These are phyloP conservation scores for Argyrosomus japonicus DNA, from an alignment of 2,113 vertebrate genomes.

Conservation along the genomic window DNA sequence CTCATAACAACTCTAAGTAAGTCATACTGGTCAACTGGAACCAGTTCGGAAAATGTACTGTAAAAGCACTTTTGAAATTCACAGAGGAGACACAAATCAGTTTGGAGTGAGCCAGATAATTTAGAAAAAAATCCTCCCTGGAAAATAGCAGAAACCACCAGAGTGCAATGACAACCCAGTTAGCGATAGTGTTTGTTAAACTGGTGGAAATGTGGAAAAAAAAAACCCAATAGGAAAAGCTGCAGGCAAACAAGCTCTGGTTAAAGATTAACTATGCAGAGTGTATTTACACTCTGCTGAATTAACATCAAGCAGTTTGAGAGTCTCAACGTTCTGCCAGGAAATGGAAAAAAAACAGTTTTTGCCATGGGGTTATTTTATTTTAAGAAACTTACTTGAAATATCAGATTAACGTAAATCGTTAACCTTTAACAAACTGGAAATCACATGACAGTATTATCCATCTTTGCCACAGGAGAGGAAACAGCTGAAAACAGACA, in stretches of 20 bases:
- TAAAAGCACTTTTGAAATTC: neutral
- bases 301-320: neutral
- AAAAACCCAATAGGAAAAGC: neutral
- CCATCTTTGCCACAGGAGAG: neutral
- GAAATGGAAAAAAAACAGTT: neutral
- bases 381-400: neutral
- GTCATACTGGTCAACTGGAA: slow-evolving; percentile 18
- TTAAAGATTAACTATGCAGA: slow-evolving; percentile 6
- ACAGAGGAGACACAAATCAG: slow-evolving; percentile 8
- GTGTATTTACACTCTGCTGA: neutral
- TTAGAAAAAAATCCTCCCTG: slow-evolving; percentile 18
- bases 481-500: neutral
- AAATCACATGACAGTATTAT: neutral
- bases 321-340: neutral
- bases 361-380: too few species aligned
- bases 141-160: slow-evolving; percentile 33
- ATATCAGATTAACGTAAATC: neutral
- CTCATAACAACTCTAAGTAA: slow-evolving; percentile 6
- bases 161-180: slow-evolving; percentile 5
- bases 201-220: neutral
- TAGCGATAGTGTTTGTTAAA: neutral
- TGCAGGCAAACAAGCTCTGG: neutral
- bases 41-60: slow-evolving; percentile 14
- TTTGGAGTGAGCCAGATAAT: slow-evolving; percentile 3
- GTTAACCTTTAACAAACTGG: neutral